Evolutionary conservation across 2,888 invertebrate genomes (phyloP), one percentile per base, ranked within the genome.

Genomic region (Phortica magna): DNA sequence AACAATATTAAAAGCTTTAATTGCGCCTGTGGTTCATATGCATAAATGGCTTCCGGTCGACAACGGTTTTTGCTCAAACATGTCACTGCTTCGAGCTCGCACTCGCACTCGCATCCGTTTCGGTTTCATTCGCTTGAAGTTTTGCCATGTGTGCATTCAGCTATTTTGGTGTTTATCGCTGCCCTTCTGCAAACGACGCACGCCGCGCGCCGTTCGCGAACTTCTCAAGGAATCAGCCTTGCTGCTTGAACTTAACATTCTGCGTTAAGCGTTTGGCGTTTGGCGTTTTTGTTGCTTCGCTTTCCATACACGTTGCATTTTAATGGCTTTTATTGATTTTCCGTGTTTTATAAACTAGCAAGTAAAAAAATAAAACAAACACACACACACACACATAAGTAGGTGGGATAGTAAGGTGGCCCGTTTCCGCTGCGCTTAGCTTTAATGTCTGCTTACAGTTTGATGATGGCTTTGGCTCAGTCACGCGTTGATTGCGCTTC

Each of bases 301-400:
- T 53, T 70, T 64, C 39, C 68, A 42, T 73, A 64, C 70, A 71
- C 72, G 74, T 76, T 84, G 84, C 85, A 84, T 83, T 88, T 86
- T 87, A 87, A 88, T 88, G 84, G 86, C 64, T 82, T 82, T 81
- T 87, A 88, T 88, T 86, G 87, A 88, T 88, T 88, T 88, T 73
- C 75, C 17, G 9, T 53, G 48, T 70, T 67, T 39, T 1, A 42
- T n/a, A 67, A 67, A 42, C 42, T 42, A 48, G 48, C 14, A 48
- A 48, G 48, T 12, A 48, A 48, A 12, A 48, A 5, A 48, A 48
- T 31, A 31, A 31, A 31, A 31, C 31, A 31, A 31, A 31, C 2
- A 31, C n/a, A n/a, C n/a, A n/a, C n/a, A n/a, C n/a, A n/a, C n/a
- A 31, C 31, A 31, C 31, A 31, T 4, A 31, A 31, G 31, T 31